Percentiles rank a stretch among this genome's conserved stretches.
These are phyloP conservation scores for Caerostris extrusa DNA, from an alignment of 1,140 invertebrate species.

Conservation along the genomic window DNA sequence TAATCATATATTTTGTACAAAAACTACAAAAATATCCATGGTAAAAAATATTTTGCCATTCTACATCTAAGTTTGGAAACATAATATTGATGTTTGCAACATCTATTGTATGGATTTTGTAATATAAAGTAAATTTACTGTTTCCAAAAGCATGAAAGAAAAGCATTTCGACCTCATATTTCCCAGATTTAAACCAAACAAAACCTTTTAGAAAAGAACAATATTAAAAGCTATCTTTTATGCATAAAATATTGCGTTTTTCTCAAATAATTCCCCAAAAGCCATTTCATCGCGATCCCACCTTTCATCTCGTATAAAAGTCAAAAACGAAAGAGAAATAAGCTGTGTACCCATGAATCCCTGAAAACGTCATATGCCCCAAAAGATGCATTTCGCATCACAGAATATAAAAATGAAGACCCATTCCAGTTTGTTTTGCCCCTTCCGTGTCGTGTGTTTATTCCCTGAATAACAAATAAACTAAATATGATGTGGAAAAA, in stretches of 20 bases:
- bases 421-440: not conserved
- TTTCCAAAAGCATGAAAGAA: not conserved
- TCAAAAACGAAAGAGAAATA: not conserved
- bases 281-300: not conserved
- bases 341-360: not conserved
- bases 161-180: not conserved
- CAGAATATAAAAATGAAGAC: not conserved
- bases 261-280: slow-evolving; percentile 3
- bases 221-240: not conserved
- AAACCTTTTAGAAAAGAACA: not conserved
- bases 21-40: no score
- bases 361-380: not conserved
- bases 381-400: not conserved
- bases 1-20: no score
- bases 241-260: slow-evolving; percentile 5
- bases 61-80: no score
- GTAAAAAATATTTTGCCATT: no score
- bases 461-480: slow-evolving; percentile 18
- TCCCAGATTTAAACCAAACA: no score
- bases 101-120: no score
- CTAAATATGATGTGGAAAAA: not conserved
- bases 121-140: no score
- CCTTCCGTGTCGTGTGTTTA: not conserved
- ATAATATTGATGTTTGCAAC: no score
- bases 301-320: not conserved